These are phyloP conservation scores for Phaetusa simplex DNA, from an alignment of 2,113 vertebrate species.

Conservation along the genomic window DNA sequence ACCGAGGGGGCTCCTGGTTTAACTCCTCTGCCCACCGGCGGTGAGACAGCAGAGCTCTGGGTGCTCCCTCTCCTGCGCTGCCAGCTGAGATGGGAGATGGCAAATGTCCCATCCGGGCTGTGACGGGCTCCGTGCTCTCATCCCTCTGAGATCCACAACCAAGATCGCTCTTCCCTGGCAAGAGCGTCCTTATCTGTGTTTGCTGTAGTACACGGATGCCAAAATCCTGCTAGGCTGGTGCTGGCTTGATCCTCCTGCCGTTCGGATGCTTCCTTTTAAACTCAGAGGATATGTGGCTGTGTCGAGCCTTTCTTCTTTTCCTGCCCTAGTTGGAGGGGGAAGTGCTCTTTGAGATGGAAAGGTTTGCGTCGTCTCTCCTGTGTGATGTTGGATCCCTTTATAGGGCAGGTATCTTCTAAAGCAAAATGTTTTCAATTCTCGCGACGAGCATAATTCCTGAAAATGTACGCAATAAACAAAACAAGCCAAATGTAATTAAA, in stretches of 20 bases:
- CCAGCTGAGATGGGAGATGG: neutral
- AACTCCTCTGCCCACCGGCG: neutral
- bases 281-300: neutral
- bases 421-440: conserved; percentile 21
- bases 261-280: neutral
- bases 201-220: neutral
- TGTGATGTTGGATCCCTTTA: conserved; percentile 23
- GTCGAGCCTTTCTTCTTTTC: neutral
- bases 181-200: neutral
- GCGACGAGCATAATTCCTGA: conserved; percentile 3
- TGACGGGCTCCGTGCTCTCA: neutral
- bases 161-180: neutral
- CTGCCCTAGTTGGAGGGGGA: neutral
- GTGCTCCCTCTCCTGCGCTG: neutral
- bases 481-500: conserved; percentile 64
- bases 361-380: neutral
- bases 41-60: neutral
- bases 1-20: neutral
- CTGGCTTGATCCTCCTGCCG: neutral
- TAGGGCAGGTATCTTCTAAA: conserved; percentile 40
- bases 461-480: conserved; percentile 61
- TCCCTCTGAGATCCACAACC: neutral
- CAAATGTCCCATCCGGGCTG: neutral
- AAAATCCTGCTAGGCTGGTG: neutral
- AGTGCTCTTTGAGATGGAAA: neutral